Conservation (phyloP, 1,140 invertebrate genomes). For the Rhopalosiphum padi region DNA sequence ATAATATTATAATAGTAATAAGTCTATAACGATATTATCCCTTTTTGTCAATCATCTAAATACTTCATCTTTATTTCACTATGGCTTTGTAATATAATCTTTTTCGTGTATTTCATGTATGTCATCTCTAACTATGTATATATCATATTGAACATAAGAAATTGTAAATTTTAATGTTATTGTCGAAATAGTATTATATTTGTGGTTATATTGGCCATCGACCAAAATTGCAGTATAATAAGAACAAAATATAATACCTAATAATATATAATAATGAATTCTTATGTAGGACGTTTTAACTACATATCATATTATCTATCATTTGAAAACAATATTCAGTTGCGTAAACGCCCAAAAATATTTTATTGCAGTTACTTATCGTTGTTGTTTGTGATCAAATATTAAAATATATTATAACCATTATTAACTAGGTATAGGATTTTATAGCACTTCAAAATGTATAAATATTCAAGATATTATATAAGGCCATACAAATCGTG, state of each 20-base stretch:
- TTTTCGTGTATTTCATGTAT: background rate
- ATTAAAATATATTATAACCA: slow-evolving; percentile 5
- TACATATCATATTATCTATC: background rate
- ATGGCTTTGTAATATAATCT: background rate
- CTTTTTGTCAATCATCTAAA: background rate
- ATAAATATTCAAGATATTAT: background rate
- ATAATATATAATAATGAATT: slow-evolving; percentile 9
- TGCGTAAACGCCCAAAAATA: background rate
- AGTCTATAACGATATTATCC: background rate
- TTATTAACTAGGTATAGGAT: background rate
- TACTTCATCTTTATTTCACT: background rate
- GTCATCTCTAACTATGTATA: background rate
- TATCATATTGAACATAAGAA: background rate
- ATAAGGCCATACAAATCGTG: background rate
- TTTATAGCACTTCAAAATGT: background rate
- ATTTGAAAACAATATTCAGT: background rate
- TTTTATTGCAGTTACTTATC: background rate
- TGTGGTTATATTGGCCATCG: background rate
- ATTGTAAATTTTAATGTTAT: background rate
- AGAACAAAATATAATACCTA: background rate
- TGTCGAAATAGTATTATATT: background rate
- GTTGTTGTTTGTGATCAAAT: background rate
- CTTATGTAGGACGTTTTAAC: background rate
- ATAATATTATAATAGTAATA: no score
- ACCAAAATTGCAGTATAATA: background rate